Conservation (phyloP, 2,113 vertebrate species). For the Meriones unguiculatus region DNA sequence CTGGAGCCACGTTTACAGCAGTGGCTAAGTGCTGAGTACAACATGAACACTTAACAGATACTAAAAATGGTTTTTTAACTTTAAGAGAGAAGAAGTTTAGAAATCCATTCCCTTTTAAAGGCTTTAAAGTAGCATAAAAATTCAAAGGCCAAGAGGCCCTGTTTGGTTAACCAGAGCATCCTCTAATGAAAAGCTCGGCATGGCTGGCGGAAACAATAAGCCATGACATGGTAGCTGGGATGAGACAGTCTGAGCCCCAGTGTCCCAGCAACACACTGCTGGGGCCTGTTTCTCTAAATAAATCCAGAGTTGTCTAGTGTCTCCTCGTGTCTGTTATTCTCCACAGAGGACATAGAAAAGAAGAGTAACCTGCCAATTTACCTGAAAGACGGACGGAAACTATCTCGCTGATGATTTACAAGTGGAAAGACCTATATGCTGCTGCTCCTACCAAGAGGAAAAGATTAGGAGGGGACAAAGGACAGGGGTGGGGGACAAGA, state of each 20-base stretch:
- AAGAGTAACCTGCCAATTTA: not conserved
- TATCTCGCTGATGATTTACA: not conserved
- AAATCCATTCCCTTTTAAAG: slow-evolving; percentile 67
- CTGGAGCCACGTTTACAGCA: slow-evolving; percentile 66
- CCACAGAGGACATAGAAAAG: not conserved
- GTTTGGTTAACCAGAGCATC: slow-evolving; percentile 54
- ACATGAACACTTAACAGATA: slow-evolving; percentile 82
- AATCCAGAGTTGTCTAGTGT: not conserved
- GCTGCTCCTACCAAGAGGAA: not conserved
- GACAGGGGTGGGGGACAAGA: too few relatives aligned
- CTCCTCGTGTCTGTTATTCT: not conserved
- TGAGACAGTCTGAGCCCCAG: not conserved
- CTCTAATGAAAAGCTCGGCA: slow-evolving; percentile 32
- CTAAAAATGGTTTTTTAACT: slow-evolving; percentile 79
- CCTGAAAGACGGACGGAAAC: slow-evolving; percentile 10
- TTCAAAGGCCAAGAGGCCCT: slow-evolving; percentile 59
- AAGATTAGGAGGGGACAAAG: not conserved
- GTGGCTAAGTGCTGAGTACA: slow-evolving; percentile 68
- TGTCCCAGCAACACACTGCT: not conserved
- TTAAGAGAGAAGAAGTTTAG: slow-evolving; percentile 76
- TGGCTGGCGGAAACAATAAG: not conserved
- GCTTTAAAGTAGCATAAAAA: slow-evolving; percentile 73
- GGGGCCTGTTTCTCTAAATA: not conserved
- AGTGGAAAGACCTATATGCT: not conserved
- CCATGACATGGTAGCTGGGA: not conserved